A percentile compares a stretch with the other conserved stretches of the same genome.
phyloP scores from a whole-genome alignment of 2,888 invertebrate genomes.

The Sinopyrophorus schimmeli region DNA sequence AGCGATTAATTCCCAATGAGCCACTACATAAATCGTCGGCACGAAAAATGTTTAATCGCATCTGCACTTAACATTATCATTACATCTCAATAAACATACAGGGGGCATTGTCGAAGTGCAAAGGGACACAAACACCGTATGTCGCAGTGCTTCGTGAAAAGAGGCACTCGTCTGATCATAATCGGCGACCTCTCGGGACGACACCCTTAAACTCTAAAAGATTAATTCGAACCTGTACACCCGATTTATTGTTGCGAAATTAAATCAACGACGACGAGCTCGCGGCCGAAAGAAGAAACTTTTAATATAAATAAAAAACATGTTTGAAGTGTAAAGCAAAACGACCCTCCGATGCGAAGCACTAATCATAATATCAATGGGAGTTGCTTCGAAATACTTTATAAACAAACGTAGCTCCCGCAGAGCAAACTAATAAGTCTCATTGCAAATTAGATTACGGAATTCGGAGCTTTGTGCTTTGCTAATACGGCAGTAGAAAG shows the following conservation, averaged over 20 bases:
- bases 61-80: constrained; percentile 35
- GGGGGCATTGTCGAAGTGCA: constrained; percentile 20
- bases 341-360: constrained; percentile 27
- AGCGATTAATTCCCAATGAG: too few species aligned
- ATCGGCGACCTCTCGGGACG: constrained; percentile 38
- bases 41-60: constrained; percentile 31
- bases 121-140: constrained; percentile 39
- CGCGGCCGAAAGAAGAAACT: background rate
- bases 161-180: constrained; percentile 39
- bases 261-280: background rate
- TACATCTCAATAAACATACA: constrained; percentile 34
- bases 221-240: constrained; percentile 11
- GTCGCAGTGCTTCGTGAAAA: constrained; percentile 36
- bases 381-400: constrained; percentile 42
- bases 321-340: constrained; percentile 6
- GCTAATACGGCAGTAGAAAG: constrained; percentile 54
- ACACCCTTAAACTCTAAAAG: constrained; percentile 22
- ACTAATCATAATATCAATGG: constrained; percentile 49
- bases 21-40: too few species aligned
- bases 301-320: background rate
- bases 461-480: constrained; percentile 55
- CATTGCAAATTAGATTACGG: constrained; percentile 56
- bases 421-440: constrained; percentile 56
- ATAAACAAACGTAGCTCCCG: constrained; percentile 47
- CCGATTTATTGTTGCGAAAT: background rate